Evolutionary conservation across 1,140 invertebrate genomes (phyloP).

Genomic region (Choristoneura fumiferana): DNA sequence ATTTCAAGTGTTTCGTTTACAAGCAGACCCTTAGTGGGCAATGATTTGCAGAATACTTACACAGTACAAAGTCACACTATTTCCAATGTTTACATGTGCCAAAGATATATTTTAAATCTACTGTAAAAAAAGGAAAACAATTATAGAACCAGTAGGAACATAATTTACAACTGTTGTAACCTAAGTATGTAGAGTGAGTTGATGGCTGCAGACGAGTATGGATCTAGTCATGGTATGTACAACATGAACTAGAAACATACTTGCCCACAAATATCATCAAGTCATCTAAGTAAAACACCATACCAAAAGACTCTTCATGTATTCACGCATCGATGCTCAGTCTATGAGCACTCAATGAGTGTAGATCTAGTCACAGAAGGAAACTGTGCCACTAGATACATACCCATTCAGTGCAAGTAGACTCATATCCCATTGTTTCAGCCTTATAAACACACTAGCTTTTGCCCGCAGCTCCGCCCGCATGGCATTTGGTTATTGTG

Average conservation of each 20-base stretch:
- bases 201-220: constrained; percentile 89
- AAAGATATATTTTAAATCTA: too few relatives aligned
- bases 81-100: too few relatives aligned
- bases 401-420: constrained; percentile 79
- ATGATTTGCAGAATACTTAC: too few relatives aligned
- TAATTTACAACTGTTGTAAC: too few relatives aligned
- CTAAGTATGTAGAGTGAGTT: constrained; percentile 59
- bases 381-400: constrained; percentile 84
- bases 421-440: constrained; percentile 6
- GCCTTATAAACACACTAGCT: not conserved
- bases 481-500: too few relatives aligned
- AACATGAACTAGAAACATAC: constrained; percentile 89
- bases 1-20: too few relatives aligned
- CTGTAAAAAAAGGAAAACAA: too few relatives aligned
- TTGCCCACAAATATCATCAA: constrained; percentile 83
- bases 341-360: constrained; percentile 85
- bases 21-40: too few relatives aligned
- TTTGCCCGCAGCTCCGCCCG: too few relatives aligned
- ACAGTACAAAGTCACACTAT: too few relatives aligned
- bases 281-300: constrained; percentile 30
- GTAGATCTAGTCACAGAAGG: constrained; percentile 91
- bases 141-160: too few relatives aligned
- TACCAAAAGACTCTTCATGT: not conserved
- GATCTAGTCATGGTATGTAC: constrained; percentile 87
- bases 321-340: constrained; percentile 27